Evolutionary conservation across 2,888 invertebrate species (phyloP), one percentile per base, ranked within the genome.

Genomic region (Anticlea derivata): DNA sequence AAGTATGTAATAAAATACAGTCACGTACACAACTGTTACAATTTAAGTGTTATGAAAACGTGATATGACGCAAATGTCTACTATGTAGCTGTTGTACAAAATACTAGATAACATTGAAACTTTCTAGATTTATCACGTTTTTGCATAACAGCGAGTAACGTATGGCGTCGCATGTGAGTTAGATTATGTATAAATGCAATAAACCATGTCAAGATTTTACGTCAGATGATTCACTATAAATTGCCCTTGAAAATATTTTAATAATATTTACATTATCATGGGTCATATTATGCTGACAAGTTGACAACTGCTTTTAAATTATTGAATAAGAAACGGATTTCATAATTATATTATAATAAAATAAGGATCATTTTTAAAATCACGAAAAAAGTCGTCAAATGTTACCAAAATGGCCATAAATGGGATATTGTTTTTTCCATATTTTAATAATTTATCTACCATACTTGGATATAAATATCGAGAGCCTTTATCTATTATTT

Each of bases 131-230:
- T 50, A 43, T 60, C 61, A 61, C 55, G 51, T 54, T 47, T 50
- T 39, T 24, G 24, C 39, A 31, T 29, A 44, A 49, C 44, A 23
- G 22, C 30, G 35, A 35, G 7, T 12, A 51, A 45, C 29, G 41
- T 45, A 17, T n/a, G n/a, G n/a, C 17, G 5, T 27, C 5, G 7
- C 38, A 37, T 50, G 57, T 51, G 53, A 39, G 40, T 55, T 38
- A 45, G n/a, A 31, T 37, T 26, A 46, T 43, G 30, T 46, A 54
- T 51, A 3, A 17, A 17, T 3, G 26, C 35, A 47, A 50, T 31
- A 54, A 67, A 60, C 48, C 54, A 33, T 70, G 70, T 69, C 73
- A 73, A 64, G 69, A 66, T 57, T 66, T 58, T 33, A 64, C 59
- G 29, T 58, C 48, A 48, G 37, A 58, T 67, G 69, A 67, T 44